A percentile compares a stretch with the other conserved stretches of the same genome.
phyloP scores from a whole-genome alignment of 2,797 vertebrate species.

The Anisognathus igniventris region DNA sequence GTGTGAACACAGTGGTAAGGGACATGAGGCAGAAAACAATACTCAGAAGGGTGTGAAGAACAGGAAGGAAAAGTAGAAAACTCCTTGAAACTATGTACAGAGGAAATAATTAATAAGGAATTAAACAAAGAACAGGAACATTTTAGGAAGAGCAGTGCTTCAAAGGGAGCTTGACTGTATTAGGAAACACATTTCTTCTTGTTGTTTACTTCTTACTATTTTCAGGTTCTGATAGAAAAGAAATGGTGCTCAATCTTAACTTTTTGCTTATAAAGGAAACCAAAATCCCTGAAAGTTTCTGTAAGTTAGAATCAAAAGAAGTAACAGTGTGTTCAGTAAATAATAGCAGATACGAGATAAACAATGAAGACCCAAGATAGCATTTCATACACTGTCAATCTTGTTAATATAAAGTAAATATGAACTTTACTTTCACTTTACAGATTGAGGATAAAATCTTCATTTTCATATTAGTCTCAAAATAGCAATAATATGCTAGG shows the following conservation, averaged over 20 bases:
- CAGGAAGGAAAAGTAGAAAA: not conserved
- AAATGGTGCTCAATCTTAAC: not conserved
- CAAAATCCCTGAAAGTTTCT: not conserved
- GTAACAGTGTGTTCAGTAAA: not conserved
- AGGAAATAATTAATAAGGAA: not conserved
- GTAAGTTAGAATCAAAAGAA: not conserved
- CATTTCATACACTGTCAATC: not conserved
- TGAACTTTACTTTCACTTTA: not conserved
- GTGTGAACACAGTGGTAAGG: not conserved
- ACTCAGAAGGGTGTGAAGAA: not conserved
- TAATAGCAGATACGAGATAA: not conserved
- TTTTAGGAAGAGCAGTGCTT: not conserved
- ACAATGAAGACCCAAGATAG: not conserved
- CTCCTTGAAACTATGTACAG: fast-evolving
- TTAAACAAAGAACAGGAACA: not conserved
- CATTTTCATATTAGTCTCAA: not conserved
- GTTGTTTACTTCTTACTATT: not conserved
- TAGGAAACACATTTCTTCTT: not conserved
- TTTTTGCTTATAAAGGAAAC: not conserved
- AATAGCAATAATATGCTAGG: not conserved
- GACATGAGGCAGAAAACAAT: not conserved
- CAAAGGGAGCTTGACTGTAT: not conserved
- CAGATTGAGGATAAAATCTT: not conserved
- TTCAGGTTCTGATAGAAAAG: not conserved
- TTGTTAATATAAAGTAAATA: not conserved